Evolutionary conservation across 2,888 invertebrate genomes (phyloP), one percentile per base, ranked within the genome.

Genomic region (Dromius quadrimaculatus): DNA sequence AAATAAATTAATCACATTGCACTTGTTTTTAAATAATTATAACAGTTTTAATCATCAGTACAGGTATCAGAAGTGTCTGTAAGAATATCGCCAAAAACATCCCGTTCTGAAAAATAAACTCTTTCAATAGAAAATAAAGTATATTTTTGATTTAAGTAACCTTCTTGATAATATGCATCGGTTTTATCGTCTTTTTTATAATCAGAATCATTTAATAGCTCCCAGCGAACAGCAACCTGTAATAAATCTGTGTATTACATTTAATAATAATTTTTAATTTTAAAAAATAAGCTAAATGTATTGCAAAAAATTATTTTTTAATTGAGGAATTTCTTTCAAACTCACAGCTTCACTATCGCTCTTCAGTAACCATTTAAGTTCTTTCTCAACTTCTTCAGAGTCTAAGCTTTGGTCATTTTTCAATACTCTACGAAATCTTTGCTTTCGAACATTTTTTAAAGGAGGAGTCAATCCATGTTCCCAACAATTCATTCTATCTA

Each of bases 391-490:
- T 69, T 87, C 85, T 76, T 87, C 87, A 79, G 89, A 89, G 79
- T 91, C 90, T 66, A 87, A 85, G 75, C 86, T 85, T 13, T 65
- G 65, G 32, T 47, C 32, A 71, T 82, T 82, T 22, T 76, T 78
- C 71, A 89, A 77, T 0, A 88, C 88, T 78, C 89, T 89, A 19
- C 90, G 82, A 76, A 90, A 90, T 71, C 90, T 81, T 73, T 87
- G 83, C 75, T 86, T 88, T 19, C 88, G 81, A 0, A 89, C 90
- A 81, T 91, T 91, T 78, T 91, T 92, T 79, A 92, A 78, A 0
- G 91, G 90, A 5, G 89, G 87, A 1, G 90, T 87, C 20, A 91
- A 78, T 28, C 92, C 92, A 80, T 92, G 91, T 23, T 87, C 87
- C 81, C 84, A 87, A 3, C 85, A 80, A 78, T 83, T 87, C 75